These are phyloP conservation scores for Prionailurus viverrinus DNA, from an alignment of 2,113 vertebrate species.

Conservation along the genomic window DNA sequence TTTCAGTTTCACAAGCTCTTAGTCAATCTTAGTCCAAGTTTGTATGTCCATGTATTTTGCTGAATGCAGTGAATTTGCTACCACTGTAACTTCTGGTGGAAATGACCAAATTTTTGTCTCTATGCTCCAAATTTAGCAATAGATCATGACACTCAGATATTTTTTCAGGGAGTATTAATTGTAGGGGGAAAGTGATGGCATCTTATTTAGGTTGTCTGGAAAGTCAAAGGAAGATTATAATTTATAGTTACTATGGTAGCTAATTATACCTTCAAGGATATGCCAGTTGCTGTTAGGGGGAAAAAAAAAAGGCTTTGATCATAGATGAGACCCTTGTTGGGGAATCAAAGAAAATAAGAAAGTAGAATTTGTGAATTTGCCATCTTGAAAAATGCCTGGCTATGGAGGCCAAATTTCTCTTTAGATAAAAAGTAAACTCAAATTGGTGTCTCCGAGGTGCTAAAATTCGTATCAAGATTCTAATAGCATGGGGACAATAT, in stretches of 20 bases:
- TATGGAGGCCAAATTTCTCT: constrained; percentile 36
- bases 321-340: constrained; percentile 71
- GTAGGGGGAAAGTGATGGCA: constrained; percentile 78
- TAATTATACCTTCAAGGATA: constrained; percentile 81
- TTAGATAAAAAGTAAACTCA: constrained; percentile 38
- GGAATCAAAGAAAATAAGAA: constrained; percentile 74
- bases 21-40: not conserved
- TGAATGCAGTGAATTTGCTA: constrained; percentile 33
- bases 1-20: not conserved
- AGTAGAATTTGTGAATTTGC: constrained; percentile 63
- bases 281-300: constrained; percentile 57
- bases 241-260: constrained; percentile 85
- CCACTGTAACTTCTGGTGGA: constrained; percentile 1
- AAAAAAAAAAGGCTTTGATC: constrained; percentile 66
- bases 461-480: not conserved
- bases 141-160: constrained; percentile 76
- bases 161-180: constrained; percentile 82
- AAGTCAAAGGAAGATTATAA: constrained; percentile 82
- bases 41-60: not conserved
- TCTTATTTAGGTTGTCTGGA: constrained; percentile 83
- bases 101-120: constrained; percentile 57
- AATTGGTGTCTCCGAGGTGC: not conserved
- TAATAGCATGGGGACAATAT: not conserved
- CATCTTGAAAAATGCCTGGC: constrained; percentile 65
- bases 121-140: constrained; percentile 72